Conservation (phyloP, 2,113 vertebrate species). For the Noctilio leporinus region DNA sequence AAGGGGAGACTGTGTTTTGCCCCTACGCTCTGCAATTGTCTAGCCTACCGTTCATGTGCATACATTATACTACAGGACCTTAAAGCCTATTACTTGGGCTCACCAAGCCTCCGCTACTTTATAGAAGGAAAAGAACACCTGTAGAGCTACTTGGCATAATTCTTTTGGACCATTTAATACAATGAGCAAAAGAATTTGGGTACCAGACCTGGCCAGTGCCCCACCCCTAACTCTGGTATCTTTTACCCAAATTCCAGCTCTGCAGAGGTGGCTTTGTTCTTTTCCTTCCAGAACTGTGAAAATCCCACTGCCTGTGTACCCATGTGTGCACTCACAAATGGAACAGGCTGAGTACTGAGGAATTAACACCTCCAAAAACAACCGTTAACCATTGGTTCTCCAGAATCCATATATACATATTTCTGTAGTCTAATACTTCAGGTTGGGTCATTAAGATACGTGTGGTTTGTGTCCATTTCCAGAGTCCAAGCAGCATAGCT, state of each 20-base stretch:
- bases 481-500: neutral
- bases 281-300: neutral
- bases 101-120: neutral
- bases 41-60: neutral
- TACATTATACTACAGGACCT: neutral
- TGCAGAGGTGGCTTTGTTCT: neutral
- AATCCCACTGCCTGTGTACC: neutral
- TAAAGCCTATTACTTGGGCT: neutral
- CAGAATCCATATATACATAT: neutral
- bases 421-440: neutral
- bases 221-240: neutral
- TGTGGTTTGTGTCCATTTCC: neutral
- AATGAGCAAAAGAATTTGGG: neutral
- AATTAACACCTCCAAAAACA: neutral
- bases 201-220: neutral
- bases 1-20: neutral
- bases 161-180: neutral
- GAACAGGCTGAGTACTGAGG: neutral
- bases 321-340: rapidly evolving
- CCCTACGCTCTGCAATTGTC: neutral
- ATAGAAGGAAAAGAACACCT: neutral
- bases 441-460: neutral
- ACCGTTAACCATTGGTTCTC: neutral
- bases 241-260: neutral
- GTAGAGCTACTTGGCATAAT: neutral